Percentiles rank a stretch among this genome's conserved stretches.
Evolutionary conservation across 2,888 invertebrate species (phyloP).

Genomic region (Bedellia somnulentella): DNA sequence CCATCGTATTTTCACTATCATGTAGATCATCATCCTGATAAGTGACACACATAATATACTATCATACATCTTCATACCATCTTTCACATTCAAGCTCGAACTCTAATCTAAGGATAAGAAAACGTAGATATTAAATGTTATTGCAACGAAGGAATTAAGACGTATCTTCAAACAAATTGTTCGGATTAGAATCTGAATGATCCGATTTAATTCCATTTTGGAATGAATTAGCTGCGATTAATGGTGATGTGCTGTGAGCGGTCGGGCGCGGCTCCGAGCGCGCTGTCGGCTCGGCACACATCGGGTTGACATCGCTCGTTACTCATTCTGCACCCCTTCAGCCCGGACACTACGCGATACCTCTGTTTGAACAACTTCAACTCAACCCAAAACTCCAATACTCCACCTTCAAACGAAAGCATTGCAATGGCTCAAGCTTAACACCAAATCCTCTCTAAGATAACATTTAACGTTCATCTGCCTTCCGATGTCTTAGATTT

Average conservation of each 20-base stretch:
- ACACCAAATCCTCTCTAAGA: no score
- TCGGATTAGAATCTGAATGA: constrained; percentile 50
- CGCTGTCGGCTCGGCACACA: constrained; percentile 33
- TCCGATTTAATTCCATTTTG: constrained; percentile 56
- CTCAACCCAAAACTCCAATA: constrained; percentile 10
- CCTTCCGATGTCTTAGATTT: constrained; percentile 3
- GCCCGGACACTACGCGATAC: constrained; percentile 27
- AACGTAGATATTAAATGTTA: no score
- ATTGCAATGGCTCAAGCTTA: background rate
- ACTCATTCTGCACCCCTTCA: constrained; percentile 45
- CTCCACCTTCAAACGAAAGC: background rate
- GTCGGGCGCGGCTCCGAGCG: constrained; percentile 14
- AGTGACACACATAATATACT: no score
- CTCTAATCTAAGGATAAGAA: no score
- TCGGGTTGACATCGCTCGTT: constrained; percentile 55
- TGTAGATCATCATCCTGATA: no score
- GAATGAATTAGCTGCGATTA: constrained; percentile 58
- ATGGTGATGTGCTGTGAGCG: constrained; percentile 47
- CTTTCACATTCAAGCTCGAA: no score
- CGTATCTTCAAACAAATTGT: constrained; percentile 51
- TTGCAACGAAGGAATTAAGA: no score
- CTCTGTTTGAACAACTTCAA: constrained; percentile 33
- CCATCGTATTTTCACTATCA: no score
- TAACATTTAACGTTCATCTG: no score
- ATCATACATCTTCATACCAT: no score